Evolutionary conservation across 1,140 invertebrate species (phyloP).

Genomic region (Plutomurus gul): DNA sequence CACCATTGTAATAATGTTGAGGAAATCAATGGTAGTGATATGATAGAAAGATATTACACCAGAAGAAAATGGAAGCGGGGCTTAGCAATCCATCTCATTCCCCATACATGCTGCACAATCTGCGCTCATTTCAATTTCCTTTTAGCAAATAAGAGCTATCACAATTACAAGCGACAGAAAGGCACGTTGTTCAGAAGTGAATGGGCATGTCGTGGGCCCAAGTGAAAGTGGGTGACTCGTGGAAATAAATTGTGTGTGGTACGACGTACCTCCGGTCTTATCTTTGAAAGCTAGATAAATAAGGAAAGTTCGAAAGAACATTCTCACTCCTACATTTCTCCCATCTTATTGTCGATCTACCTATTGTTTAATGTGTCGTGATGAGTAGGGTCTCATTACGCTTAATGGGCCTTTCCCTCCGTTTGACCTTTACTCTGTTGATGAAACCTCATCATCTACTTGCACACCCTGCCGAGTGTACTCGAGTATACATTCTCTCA

Average conservation of each 20-base stretch:
- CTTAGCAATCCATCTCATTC: neutral
- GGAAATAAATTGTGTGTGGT: no score
- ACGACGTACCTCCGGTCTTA: no score
- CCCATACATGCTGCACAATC: neutral
- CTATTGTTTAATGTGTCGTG: neutral
- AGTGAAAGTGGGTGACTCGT: neutral
- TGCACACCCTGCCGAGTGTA: no score
- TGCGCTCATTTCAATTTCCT: neutral
- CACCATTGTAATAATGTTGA: no score
- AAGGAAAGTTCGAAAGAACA: no score
- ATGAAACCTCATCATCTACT: conserved; percentile 62
- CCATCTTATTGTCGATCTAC: neutral
- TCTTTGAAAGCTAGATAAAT: no score
- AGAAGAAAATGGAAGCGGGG: no score
- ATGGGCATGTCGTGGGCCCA: neutral
- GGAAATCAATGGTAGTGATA: no score
- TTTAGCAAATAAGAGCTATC: neutral
- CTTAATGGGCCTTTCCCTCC: neutral
- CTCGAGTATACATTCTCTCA: no score
- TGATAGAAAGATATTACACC: no score
- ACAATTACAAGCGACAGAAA: neutral
- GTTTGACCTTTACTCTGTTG: neutral
- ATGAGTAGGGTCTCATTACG: neutral
- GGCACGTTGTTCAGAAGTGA: neutral
- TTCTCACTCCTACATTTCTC: conserved; percentile 1